These are phyloP conservation scores for Empis stercorea DNA, from an alignment of 2,888 invertebrate genomes.

Conservation along the genomic window DNA sequence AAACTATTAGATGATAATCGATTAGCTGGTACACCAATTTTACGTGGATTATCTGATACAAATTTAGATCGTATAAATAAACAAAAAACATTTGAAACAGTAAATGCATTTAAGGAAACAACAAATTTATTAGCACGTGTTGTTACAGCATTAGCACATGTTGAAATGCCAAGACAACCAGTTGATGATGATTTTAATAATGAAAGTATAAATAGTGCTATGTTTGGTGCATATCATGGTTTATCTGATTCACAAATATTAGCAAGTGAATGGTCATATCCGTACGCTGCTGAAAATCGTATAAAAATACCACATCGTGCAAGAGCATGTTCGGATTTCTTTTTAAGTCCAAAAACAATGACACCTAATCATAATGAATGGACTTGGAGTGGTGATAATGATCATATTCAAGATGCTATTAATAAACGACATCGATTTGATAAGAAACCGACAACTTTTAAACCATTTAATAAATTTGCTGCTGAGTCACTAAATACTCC, in stretches of 20 bases:
- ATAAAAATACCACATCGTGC: constrained; percentile 34
- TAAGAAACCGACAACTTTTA: constrained; percentile 8
- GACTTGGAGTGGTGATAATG: constrained; percentile 37
- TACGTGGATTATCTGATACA: constrained; percentile 61
- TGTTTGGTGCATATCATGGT: constrained; percentile 45
- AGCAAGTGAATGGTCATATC: constrained; percentile 51
- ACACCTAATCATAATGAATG: constrained; percentile 26
- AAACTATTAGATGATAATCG: constrained; percentile 17
- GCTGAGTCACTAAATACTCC: too few relatives aligned
- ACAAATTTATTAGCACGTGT: constrained; percentile 63
- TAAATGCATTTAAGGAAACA: constrained; percentile 58
- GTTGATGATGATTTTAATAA: constrained; percentile 27
- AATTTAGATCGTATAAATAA: constrained; percentile 67
- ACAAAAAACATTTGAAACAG: constrained; percentile 51
- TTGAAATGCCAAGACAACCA: constrained; percentile 33
- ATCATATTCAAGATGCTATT: constrained; percentile 34
- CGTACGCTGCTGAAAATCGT: constrained; percentile 40
- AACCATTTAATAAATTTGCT: too few relatives aligned
- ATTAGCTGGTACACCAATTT: constrained; percentile 14
- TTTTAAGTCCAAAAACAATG: constrained; percentile 22
- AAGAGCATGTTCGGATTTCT: constrained; percentile 48
- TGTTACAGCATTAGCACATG: constrained; percentile 60
- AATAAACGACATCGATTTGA: constrained; percentile 21
- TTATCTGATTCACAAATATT: constrained; percentile 64
- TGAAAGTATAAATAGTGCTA: constrained; percentile 16